Base-by-base conservation (phyloP, 2,888 invertebrate genomes). In the Gymnoscelis rufifasciata region DNA sequence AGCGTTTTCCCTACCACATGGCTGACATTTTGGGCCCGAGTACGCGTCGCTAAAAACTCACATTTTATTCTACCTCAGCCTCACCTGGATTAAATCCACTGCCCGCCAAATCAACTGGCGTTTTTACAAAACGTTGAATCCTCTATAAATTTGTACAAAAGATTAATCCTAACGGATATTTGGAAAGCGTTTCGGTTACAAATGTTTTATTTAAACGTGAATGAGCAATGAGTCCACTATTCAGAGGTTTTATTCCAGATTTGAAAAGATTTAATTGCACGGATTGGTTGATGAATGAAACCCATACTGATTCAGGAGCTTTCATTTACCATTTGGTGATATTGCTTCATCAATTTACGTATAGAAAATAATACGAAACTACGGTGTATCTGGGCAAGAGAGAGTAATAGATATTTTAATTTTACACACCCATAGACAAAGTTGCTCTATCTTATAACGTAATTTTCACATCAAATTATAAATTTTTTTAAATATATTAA, bases 21-120 rank as follows among this genome's bases (percentile, higher is more conserved):
- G 57, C 72, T 79, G 78, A 79, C 81, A 76, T 78, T 78, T 77
- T 72, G 73, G 67, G 67, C 71, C 62, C 71, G 73, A 74, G 77
- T 57, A 19, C 19, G 57, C 59, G 72, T 62, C 66, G 74, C 71
- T 74, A 77, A 78, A 71, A 71, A 66, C 66, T 60, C 62, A 50
- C 51, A 53, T 61, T 62, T 65, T 48, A 46, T 51, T 44, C 38
- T 55, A 55, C 57, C 56, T 43, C 36, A 42, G 46, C 47, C 52
- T 65, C 65, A 66, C 57, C 51, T 54, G 54, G 56, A 64, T 64
- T 65, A 62, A 55, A 52, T 60, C 53, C 53, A 44, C 36, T 45
- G 47, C 53, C 42, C 46, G 44, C 50, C 51, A 43, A 56, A 54
- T 54, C 55, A 55, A 55, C 52, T 52, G 42, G 27, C 52, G 40